Evolutionary conservation across 2,113 vertebrate species (phyloP), one percentile per base, ranked within the genome.

Genomic region (Nannobrachium achirus): DNA sequence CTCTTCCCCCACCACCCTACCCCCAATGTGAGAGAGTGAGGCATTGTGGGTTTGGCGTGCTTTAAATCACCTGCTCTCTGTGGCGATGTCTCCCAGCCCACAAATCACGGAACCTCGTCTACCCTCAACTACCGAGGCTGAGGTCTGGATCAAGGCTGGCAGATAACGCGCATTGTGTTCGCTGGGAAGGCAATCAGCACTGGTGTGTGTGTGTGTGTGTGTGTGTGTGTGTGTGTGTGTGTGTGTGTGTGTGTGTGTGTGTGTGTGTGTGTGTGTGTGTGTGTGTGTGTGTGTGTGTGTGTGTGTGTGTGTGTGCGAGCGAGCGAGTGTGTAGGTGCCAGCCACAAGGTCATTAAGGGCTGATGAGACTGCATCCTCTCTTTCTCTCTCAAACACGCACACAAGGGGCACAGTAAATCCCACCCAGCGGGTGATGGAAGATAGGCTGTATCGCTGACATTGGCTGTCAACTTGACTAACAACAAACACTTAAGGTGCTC

Each of bases 101-200:
- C 82, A 84, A 88, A 88, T 86, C 78, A 83, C 6, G 25, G 25
- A 76, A 73, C 16, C 59, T 40, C 45, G 41, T 74, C 49, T 1
- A 41, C 41, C 63, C 45, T 46, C 66, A 50, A 39, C 11, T 11
- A 69, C 71, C 66, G 58, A 33, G 25, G 25, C 25, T 33, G 25
- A 33, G 25, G 25, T 33, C 10, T 58, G 66, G 75, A 77, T 81
- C 75, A 75, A 81, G 81, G 73, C 61, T 72, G 70, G 55, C 20
- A 62, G 55, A 63, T 68, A 56, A 70, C 51, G 51, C 25, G 50
- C 53, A 44, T 0, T 3, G 25, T 33, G 61, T n/a, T 15, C n/a
- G 44, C 45, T n/a, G 7, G 46, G 50, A 52, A 9, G 10, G 16
- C 16, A 16, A 18, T 52, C 50, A 52, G 7, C 9, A 18, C 15